phyloP scores from a whole-genome alignment of 1,140 invertebrate species.

The Aphelenchoides fujianensis region DNA sequence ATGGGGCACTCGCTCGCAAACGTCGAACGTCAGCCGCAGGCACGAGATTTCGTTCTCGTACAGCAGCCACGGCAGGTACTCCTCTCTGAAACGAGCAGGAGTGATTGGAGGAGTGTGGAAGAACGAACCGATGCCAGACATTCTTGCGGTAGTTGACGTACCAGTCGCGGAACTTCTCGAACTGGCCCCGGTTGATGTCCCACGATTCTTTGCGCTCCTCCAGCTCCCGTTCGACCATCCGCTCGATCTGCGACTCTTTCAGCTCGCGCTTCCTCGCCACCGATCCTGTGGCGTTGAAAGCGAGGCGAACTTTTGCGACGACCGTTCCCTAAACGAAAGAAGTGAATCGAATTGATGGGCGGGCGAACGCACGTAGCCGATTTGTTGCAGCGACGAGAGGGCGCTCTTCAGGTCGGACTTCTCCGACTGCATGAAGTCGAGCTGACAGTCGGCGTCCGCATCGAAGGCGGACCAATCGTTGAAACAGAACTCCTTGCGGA shows the following conservation, averaged over 20 bases:
- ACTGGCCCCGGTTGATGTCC: constrained; percentile 58
- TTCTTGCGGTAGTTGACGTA: constrained; percentile 59
- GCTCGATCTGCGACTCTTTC: constrained; percentile 59
- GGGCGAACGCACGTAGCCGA: constrained; percentile 56
- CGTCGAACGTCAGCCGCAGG: constrained; percentile 59
- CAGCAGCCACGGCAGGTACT: constrained; percentile 60
- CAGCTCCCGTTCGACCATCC: constrained; percentile 48
- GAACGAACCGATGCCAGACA: constrained; percentile 55
- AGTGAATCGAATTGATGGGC: background rate
- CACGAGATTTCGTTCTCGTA: constrained; percentile 62
- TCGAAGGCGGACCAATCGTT: constrained; percentile 61
- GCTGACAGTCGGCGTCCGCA: constrained; percentile 56
- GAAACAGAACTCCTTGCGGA: constrained; percentile 62
- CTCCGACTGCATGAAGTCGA: constrained; percentile 56
- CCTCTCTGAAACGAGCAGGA: constrained; percentile 51
- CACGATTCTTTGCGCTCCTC: constrained; percentile 42
- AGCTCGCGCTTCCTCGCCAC: constrained; percentile 46
- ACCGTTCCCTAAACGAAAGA: constrained; percentile 57
- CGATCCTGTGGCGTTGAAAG: constrained; percentile 55
- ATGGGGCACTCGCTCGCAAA: constrained; percentile 54
- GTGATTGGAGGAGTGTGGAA: too few relatives aligned
- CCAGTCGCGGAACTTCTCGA: constrained; percentile 59
- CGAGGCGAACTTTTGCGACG: constrained; percentile 58
- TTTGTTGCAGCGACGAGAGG: constrained; percentile 55
- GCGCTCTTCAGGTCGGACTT: constrained; percentile 57